Percentiles rank a stretch among this genome's conserved stretches.
phyloP scores from a whole-genome alignment of 2,888 invertebrate genomes.

The Drosophila leonis region DNA sequence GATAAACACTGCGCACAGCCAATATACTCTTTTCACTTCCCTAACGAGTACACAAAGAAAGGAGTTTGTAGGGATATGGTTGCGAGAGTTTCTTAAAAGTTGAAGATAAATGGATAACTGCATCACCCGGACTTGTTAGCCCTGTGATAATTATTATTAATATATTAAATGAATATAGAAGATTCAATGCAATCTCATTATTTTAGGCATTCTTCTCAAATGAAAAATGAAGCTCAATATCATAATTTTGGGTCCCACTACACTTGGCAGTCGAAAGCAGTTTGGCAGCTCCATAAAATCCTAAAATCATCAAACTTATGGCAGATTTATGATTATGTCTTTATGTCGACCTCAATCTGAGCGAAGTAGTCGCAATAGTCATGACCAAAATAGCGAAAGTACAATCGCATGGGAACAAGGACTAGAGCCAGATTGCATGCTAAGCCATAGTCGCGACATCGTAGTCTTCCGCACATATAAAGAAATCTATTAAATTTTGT shows the following conservation, averaged over 20 bases:
- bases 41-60: too few species aligned
- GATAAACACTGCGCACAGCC: too few species aligned
- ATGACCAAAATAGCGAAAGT: slow-evolving; percentile 56
- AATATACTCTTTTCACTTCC: too few species aligned
- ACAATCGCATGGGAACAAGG: slow-evolving; percentile 12
- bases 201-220: background rate
- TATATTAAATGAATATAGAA: too few species aligned
- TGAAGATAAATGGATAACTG: too few species aligned
- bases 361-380: slow-evolving; percentile 1
- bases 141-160: too few species aligned
- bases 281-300: background rate
- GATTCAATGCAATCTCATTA: background rate
- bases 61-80: too few species aligned
- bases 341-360: slow-evolving; percentile 51
- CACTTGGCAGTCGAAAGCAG: background rate
- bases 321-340: slow-evolving; percentile 44
- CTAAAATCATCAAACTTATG: too few species aligned
- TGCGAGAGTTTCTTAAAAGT: too few species aligned
- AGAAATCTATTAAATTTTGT: slow-evolving; percentile 48
- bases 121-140: too few species aligned
- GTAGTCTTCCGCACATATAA: slow-evolving; percentile 31
- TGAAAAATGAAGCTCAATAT: background rate
- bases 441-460: slow-evolving; percentile 49
- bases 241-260: background rate
- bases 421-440: slow-evolving; percentile 59